phyloP scores from a whole-genome alignment of 2,113 vertebrate species.

The Hippocampus barbouri region DNA sequence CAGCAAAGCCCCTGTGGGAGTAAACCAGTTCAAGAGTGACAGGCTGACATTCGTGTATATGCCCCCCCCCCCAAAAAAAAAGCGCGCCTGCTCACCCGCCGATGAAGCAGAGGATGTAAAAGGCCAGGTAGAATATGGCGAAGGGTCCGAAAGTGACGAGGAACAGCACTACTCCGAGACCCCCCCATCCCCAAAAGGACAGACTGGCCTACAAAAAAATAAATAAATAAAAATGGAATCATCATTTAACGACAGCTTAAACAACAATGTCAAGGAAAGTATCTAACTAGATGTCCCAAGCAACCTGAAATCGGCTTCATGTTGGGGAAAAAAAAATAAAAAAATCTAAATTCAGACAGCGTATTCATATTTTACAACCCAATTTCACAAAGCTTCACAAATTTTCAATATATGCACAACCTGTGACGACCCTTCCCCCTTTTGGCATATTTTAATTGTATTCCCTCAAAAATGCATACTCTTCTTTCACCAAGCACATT shows the following conservation, averaged over 20 bases:
- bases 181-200: slow-evolving; percentile 98
- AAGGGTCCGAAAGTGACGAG: slow-evolving; percentile 97
- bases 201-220: slow-evolving; percentile 85
- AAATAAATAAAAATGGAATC: slow-evolving; percentile 15
- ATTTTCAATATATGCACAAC: no score
- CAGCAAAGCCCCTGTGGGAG: slow-evolving; percentile 81
- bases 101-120: slow-evolving; percentile 97
- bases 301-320: no score
- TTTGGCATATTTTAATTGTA: no score
- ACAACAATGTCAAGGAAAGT: background rate
- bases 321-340: no score
- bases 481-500: no score
- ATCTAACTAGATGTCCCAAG: no score
- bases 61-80: background rate
- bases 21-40: background rate
- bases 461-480: no score
- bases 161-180: slow-evolving; percentile 92
- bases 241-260: background rate
- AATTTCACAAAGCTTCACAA: no score
- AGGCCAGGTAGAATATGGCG: slow-evolving; percentile 96
- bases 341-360: no score
- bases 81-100: slow-evolving; percentile 85
- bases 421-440: no score
- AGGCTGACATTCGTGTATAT: background rate
- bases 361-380: no score